Evolutionary conservation across 1,140 invertebrate genomes (phyloP).

Genomic region (Drosophila virilis): DNA sequence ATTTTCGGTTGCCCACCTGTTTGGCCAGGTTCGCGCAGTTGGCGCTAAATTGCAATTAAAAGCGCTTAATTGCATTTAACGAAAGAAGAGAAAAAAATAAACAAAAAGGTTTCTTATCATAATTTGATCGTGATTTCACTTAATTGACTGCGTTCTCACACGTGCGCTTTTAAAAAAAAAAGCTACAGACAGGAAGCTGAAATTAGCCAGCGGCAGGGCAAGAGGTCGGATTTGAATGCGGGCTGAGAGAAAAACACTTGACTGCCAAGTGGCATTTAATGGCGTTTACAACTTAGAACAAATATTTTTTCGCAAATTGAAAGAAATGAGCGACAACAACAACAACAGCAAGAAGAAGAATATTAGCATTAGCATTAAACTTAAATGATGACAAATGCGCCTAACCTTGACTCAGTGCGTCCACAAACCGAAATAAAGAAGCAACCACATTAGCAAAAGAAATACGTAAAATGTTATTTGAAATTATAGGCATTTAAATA

Average conservation of each 20-base stretch:
- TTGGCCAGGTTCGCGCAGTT: slow-evolving; percentile 30
- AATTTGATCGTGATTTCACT: slow-evolving; percentile 61
- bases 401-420: slow-evolving; percentile 55
- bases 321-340: slow-evolving; percentile 57
- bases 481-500: not conserved
- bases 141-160: slow-evolving; percentile 36
- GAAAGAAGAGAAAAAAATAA: not conserved
- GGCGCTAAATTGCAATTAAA: slow-evolving; percentile 60
- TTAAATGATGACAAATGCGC: slow-evolving; percentile 69
- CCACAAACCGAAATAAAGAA: slow-evolving; percentile 24
- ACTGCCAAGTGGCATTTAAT: slow-evolving; percentile 62
- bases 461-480: not conserved
- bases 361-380: slow-evolving; percentile 13
- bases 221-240: not conserved
- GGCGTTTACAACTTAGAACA: slow-evolving; percentile 56
- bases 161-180: slow-evolving; percentile 32
- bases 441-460: slow-evolving; percentile 23
- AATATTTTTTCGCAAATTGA: slow-evolving; percentile 69
- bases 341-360: not conserved
- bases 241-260: not conserved
- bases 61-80: slow-evolving; percentile 68
- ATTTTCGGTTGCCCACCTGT: slow-evolving; percentile 48
- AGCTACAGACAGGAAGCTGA: slow-evolving; percentile 48
- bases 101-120: slow-evolving; percentile 60
- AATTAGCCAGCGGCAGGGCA: slow-evolving; percentile 31